These are phyloP conservation scores for Protonibea diacanthus DNA, from an alignment of 2,797 vertebrate species.

Conservation along the genomic window DNA sequence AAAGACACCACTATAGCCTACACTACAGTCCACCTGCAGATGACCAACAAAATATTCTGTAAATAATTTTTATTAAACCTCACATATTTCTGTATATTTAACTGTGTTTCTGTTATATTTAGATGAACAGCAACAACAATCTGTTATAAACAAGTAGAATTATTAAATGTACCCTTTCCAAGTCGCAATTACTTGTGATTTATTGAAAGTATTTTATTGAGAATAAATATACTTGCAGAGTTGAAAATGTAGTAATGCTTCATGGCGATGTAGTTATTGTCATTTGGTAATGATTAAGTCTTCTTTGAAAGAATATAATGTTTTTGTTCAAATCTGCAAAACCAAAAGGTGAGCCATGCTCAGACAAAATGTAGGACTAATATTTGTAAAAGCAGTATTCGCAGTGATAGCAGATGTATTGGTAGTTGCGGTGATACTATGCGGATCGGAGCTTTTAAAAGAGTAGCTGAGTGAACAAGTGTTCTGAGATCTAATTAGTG, in stretches of 20 bases:
- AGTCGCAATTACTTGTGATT: background rate
- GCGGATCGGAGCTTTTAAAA: constrained; percentile 17
- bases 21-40: background rate
- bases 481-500: constrained; percentile 45
- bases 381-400: background rate
- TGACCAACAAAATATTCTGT: constrained; percentile 3
- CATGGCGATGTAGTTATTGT: background rate
- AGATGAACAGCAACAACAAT: background rate
- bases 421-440: background rate
- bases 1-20: background rate
- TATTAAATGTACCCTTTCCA: background rate
- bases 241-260: background rate
- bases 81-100: background rate
- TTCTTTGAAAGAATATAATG: background rate
- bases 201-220: background rate
- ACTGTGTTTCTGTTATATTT: background rate
- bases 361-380: background rate
- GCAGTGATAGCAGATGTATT: too few relatives aligned
- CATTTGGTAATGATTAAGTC: background rate
- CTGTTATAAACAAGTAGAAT: background rate
- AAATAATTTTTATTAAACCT: background rate
- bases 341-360: background rate
- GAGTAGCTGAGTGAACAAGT: constrained; percentile 17
- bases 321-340: background rate
- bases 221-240: background rate